Evolutionary conservation across 1,140 invertebrate species (phyloP).

Genomic region (Carposina sasakii): DNA sequence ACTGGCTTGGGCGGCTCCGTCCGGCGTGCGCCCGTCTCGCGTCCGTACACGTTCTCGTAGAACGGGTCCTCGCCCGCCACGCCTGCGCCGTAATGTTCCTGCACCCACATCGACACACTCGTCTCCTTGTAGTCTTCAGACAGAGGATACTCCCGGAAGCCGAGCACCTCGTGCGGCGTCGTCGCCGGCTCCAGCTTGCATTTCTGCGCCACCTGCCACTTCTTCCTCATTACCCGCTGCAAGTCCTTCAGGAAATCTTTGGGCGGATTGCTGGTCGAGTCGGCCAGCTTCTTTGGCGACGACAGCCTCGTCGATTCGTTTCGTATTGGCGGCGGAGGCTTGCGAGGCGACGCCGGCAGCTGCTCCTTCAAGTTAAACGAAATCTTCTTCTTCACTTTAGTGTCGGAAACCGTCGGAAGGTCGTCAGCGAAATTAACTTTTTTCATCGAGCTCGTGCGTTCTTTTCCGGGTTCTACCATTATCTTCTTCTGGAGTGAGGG

Average conservation of each 20-base stretch:
- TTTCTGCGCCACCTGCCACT: slow-evolving; percentile 95
- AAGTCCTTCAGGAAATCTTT: slow-evolving; percentile 89
- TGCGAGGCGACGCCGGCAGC: slow-evolving; percentile 53
- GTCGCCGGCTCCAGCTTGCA: slow-evolving; percentile 88
- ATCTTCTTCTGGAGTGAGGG: slow-evolving; percentile 47
- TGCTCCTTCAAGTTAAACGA: slow-evolving; percentile 50
- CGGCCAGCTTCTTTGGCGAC: slow-evolving; percentile 83
- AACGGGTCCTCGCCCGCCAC: slow-evolving; percentile 47
- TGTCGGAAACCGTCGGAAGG: slow-evolving; percentile 35
- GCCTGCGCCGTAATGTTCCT: slow-evolving; percentile 84
- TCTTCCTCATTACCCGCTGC: slow-evolving; percentile 93
- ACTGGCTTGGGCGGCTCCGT: slow-evolving; percentile 51
- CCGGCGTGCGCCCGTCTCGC: slow-evolving; percentile 26
- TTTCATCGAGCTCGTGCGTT: slow-evolving; percentile 51
- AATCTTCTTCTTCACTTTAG: slow-evolving; percentile 55
- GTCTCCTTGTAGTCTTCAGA: slow-evolving; percentile 84
- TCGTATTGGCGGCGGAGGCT: slow-evolving; percentile 79
- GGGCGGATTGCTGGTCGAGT: slow-evolving; percentile 83
- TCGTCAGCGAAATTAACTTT: slow-evolving; percentile 61
- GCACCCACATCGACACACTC: slow-evolving; percentile 91
- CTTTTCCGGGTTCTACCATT: slow-evolving; percentile 35
- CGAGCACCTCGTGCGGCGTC: slow-evolving; percentile 91
- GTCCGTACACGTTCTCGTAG: slow-evolving; percentile 55
- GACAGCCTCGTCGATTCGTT: slow-evolving; percentile 80
- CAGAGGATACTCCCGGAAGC: slow-evolving; percentile 85